These are phyloP conservation scores for Trachymyrmex septentrionalis DNA, from an alignment of 1,140 invertebrate genomes.

Conservation along the genomic window DNA sequence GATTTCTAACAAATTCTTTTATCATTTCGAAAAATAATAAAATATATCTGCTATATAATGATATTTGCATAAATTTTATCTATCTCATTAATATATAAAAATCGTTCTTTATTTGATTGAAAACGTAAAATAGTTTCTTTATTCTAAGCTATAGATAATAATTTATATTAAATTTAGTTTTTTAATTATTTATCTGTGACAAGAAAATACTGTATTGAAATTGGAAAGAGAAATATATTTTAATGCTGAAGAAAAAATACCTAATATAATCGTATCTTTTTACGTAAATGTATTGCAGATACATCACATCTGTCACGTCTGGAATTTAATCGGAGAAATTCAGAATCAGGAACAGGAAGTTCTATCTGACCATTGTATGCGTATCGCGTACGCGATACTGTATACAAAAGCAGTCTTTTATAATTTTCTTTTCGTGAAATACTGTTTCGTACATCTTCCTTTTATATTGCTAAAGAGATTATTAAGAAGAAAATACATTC, in stretches of 20 bases:
- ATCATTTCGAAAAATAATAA: not conserved
- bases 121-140: not conserved
- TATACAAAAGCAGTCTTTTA: not conserved
- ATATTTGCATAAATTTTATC: not conserved
- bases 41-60: not conserved
- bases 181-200: not conserved
- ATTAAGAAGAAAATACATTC: not conserved
- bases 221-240: not conserved
- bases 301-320: not conserved
- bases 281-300: not conserved
- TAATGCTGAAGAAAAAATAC: not conserved
- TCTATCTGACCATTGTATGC: constrained; percentile 17
- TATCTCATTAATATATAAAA: not conserved
- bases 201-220: not conserved
- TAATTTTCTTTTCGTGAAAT: not conserved
- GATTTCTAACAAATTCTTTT: not conserved
- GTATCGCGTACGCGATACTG: not conserved
- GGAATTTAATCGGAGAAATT: constrained; percentile 42
- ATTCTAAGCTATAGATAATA: not conserved
- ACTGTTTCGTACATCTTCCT: not conserved
- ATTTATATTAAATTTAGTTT: not conserved
- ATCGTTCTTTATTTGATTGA: not conserved
- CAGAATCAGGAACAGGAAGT: constrained; percentile 12
- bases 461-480: too few relatives aligned
- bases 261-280: not conserved